Conservation (phyloP, 2,888 invertebrate genomes). For the Trypoxylon attenuatum region DNA sequence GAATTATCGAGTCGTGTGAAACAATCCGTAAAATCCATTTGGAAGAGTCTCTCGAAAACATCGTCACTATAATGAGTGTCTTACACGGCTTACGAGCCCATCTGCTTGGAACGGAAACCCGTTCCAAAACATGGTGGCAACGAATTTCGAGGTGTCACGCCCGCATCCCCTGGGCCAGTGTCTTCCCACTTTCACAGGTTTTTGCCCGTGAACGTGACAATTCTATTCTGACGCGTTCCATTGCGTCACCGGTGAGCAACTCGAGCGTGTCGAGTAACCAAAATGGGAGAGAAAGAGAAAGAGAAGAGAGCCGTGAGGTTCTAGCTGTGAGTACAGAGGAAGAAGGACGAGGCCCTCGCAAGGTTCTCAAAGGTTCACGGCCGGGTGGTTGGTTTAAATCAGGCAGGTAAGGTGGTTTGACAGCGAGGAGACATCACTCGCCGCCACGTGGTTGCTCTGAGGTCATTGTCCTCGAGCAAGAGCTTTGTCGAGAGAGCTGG, state of each 20-base stretch:
- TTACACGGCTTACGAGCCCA: no score
- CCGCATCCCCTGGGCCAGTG: neutral
- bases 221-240: slow-evolving; percentile 14
- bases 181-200: slow-evolving; percentile 12
- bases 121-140: no score
- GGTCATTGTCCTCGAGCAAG: slow-evolving; percentile 63
- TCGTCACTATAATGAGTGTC: no score
- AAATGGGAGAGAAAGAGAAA: slow-evolving; percentile 3
- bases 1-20: no score
- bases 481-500: slow-evolving; percentile 54
- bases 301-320: slow-evolving; percentile 2
- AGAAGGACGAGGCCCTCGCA: slow-evolving; percentile 42
- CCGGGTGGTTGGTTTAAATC: slow-evolving; percentile 60
- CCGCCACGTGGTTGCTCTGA: slow-evolving; percentile 62
- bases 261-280: slow-evolving; percentile 7
- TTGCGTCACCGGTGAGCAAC: neutral
- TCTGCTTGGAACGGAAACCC: no score
- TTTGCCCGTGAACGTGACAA: slow-evolving; percentile 11
- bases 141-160: slow-evolving; percentile 1
- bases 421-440: slow-evolving; percentile 64
- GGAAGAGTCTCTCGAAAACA: no score
- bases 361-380: slow-evolving; percentile 52
- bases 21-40: neutral
- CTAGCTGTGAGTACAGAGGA: neutral
- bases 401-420: slow-evolving; percentile 65